Evolutionary conservation across 2,888 invertebrate species (phyloP), one percentile per base, ranked within the genome.

Genomic region (Shargacucullia verbasci): DNA sequence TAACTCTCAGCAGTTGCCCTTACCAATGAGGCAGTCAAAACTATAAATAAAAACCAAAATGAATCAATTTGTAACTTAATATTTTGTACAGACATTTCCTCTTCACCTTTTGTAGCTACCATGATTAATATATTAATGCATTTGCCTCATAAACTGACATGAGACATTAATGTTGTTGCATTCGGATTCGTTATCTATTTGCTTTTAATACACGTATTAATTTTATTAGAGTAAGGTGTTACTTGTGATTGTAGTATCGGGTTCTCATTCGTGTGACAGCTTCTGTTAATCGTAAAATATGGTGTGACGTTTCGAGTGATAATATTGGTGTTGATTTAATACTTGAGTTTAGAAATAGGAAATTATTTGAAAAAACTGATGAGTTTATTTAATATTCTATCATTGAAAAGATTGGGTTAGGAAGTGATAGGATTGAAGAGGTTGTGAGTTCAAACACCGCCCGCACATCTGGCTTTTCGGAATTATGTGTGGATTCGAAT

Each of bases 71-170:
- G 69, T 52, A 65, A 71, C 65, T 12, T 48, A 71, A 65, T 69
- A 71, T 71, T 68, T 69, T 68, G 40, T 52, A 34, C 25, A 52
- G 59, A 64, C 78, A 59, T 80, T 74, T 72, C 81, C 84, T 82
- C 80, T 75, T 80, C 80, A 83, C 79, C 78, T 82, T 81, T 83
- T 86, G 86, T 82, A 83, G 78, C 72, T 69, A 76, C 63, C 68
- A 70, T 88, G 86, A 90, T 89, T 85, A 86, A 90, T 89, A 77
- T 81, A 86, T 84, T 87, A 88, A 85, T 85, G 78, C 79, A 73
- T 78, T 76, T 73, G 80, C 72, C 72, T 80, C 79, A 83, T 84
- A 85, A 85, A 82, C 74, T 83, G 78, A 78, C 80, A 79, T 78
- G 73, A 72, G 69, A 79, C 83, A 84, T 88, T 87, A 87, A 82